phyloP scores from a whole-genome alignment of 2,113 vertebrate genomes.

The Mastomys natalensis region DNA sequence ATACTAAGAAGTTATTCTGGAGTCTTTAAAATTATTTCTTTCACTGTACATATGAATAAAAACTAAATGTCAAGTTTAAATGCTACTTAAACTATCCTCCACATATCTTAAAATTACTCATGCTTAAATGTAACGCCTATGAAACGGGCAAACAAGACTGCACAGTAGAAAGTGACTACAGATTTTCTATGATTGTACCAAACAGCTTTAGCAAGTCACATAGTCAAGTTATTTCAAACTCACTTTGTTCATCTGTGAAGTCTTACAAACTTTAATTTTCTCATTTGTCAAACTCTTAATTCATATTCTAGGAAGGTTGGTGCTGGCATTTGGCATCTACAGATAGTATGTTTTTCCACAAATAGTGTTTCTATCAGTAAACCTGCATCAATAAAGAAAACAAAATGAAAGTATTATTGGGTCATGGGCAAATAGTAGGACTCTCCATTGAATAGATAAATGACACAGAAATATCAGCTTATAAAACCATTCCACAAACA shows the following conservation, averaged over 20 bases:
- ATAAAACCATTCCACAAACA: background rate
- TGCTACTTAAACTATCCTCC: constrained; percentile 26
- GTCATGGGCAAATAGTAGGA: background rate
- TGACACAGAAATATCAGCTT: background rate
- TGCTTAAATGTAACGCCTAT: constrained; percentile 17
- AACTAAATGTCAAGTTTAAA: constrained; percentile 42
- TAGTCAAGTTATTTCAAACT: background rate
- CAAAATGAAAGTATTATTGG: background rate
- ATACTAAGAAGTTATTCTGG: constrained; percentile 1
- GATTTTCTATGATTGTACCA: background rate
- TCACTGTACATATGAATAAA: background rate
- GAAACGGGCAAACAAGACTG: constrained; percentile 4
- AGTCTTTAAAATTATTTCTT: constrained; percentile 18
- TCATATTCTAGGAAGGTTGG: background rate
- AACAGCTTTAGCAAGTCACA: constrained; percentile 9
- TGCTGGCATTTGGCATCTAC: background rate
- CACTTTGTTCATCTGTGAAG: constrained; percentile 34
- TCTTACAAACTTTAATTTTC: constrained; percentile 14
- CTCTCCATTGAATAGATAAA: background rate
- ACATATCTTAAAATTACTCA: background rate
- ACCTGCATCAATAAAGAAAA: constrained; percentile 37
- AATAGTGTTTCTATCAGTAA: background rate
- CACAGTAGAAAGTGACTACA: constrained; percentile 1
- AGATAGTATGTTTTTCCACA: background rate
- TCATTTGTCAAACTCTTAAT: background rate